Percentiles rank a stretch among this genome's conserved stretches.
phyloP scores from a whole-genome alignment of 2,888 invertebrate species.

The Leptogaster cylindrica region DNA sequence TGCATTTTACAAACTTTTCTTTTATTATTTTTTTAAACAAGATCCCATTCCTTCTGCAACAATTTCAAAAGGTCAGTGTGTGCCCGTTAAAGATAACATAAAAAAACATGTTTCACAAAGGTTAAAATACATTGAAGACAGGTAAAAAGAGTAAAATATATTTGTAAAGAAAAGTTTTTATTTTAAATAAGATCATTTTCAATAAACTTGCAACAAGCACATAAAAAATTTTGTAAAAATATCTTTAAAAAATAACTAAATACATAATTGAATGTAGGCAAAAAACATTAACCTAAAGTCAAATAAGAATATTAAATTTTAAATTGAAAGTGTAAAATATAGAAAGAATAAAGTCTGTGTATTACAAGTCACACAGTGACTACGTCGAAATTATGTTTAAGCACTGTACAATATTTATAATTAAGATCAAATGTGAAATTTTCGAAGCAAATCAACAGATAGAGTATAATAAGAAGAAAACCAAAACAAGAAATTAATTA shows the following conservation, averaged over 20 bases:
- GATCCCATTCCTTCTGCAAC: too few species aligned
- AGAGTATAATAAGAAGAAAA: slow-evolving; percentile 10
- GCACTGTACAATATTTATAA: slow-evolving; percentile 1
- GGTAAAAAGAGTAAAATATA: too few species aligned
- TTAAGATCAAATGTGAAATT: slow-evolving; percentile 22
- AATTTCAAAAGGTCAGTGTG: too few species aligned
- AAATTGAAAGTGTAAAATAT: neutral
- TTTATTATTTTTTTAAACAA: too few species aligned
- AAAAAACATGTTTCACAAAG: too few species aligned
- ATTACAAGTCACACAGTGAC: neutral
- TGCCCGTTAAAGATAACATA: too few species aligned
- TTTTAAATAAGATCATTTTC: too few species aligned
- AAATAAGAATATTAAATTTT: slow-evolving; percentile 4
- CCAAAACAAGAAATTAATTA: neutral
- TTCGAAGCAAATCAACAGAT: slow-evolving; percentile 28
- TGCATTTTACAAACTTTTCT: too few species aligned
- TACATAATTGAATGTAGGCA: neutral
- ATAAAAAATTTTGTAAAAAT: slow-evolving; percentile 13
- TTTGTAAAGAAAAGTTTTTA: too few species aligned
- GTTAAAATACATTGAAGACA: too few species aligned
- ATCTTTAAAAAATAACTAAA: slow-evolving; percentile 8
- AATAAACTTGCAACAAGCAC: too few species aligned
- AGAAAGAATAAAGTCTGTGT: neutral
- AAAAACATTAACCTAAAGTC: slow-evolving; percentile 5
- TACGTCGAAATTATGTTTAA: neutral